Base-by-base conservation (phyloP, 2,888 invertebrate species). In the Lycophotia porphyrea region DNA sequence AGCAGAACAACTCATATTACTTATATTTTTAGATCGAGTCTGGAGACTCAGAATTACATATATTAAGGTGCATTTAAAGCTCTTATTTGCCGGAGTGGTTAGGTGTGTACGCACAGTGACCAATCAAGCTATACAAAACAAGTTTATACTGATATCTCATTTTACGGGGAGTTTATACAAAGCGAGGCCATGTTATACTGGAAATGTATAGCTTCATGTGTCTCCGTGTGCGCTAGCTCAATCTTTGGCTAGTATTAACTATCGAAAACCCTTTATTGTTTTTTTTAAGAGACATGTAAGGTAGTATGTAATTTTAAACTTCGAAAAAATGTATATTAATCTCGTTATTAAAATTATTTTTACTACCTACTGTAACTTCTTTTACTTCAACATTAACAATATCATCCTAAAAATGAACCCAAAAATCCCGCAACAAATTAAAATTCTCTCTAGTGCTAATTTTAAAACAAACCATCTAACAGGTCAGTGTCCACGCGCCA, bases 401-500 rank as follows among this genome's bases (percentile, higher is more conserved):
- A n/a, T 5, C 34, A 4, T 39, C 7, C 21, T 9, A 60, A 61
- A 61, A 24, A 24, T 24, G 9, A 60, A 36, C 18, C 31, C 44
- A 7, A 52, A 65, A 58, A 67, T 3, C 52, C 24, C 36, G 36
- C 58, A 69, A 64, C 42, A 71, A 84, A 73, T 68, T 71, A 64
- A 73, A 76, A 72, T 65, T 52, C 44, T 36, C 76, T 71, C 81
- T 84, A 86, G 87, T 81, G 88, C 83, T 90, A 88, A 90, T 91
- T 91, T 89, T 86, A 83, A 89, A 91, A 88, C 87, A 88, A 88
- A 85, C 82, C 80, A 71, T 84, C 78, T 84, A 82, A 82, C 87
- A 88, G 86, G 88, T 87, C 88, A 88, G 74, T 85, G 88, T 88
- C 80, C 84, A 84, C 70, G 71, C 79, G 80, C 80, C 72, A 81